Percentiles rank a stretch among this genome's conserved stretches.
Conservation (phyloP, 2,797 vertebrate species). For the Enteromius thamalakanensis region DNA sequence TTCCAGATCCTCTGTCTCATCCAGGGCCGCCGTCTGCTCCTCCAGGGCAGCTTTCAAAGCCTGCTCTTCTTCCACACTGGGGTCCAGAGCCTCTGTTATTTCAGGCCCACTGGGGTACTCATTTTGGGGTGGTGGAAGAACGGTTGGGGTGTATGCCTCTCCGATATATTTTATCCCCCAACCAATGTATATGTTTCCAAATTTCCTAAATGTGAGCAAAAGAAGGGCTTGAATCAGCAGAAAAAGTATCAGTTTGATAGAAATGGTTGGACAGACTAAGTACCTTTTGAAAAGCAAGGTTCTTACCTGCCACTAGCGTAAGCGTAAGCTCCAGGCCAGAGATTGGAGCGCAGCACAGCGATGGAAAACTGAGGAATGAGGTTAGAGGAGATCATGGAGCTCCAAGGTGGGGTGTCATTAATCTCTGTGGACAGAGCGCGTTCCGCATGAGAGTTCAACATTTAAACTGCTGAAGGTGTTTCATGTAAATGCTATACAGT, state of each 20-base stretch:
- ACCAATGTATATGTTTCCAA: constrained; percentile 92
- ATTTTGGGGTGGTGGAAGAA: constrained; percentile 71
- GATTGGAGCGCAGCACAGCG: constrained; percentile 86
- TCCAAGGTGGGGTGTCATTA: constrained; percentile 83
- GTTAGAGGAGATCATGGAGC: constrained; percentile 77
- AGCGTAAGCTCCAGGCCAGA: constrained; percentile 90
- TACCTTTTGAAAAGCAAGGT: background rate
- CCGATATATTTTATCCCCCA: constrained; percentile 91
- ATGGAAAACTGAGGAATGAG: constrained; percentile 84
- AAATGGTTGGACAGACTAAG: background rate
- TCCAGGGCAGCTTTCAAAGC: constrained; percentile 77
- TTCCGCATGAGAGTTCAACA: background rate
- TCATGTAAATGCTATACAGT: background rate
- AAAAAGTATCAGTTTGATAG: background rate
- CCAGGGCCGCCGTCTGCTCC: constrained; percentile 70
- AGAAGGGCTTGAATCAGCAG: background rate
- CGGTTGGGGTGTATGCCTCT: constrained; percentile 75
- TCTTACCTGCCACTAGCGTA: constrained; percentile 87
- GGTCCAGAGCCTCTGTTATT: constrained; percentile 82
- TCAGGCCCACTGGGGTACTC: constrained; percentile 84
- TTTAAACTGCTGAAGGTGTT: background rate
- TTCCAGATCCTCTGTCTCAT: constrained; percentile 77
- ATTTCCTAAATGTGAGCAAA: constrained; percentile 77
- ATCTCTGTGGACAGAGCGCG: constrained; percentile 74
- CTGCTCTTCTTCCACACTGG: constrained; percentile 85